These are phyloP conservation scores for Diadumene lineata DNA, from an alignment of 92 coral and sea anemone genomes.

Conservation along the genomic window DNA sequence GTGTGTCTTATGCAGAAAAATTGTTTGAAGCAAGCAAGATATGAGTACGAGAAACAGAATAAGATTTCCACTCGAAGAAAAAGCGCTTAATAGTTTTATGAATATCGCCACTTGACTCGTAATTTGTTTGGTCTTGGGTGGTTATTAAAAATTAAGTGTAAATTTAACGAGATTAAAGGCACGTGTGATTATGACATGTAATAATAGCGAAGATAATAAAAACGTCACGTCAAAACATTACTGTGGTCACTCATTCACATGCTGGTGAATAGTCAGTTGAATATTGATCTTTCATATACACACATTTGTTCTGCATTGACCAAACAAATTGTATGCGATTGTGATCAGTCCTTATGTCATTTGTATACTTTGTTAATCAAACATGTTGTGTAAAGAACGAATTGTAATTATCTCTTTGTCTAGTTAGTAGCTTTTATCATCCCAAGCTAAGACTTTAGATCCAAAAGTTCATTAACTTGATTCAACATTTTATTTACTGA, in stretches of 20 bases:
- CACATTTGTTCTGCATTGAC: neutral
- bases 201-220: neutral
- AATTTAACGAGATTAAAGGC: slow-evolving; percentile 1
- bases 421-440: too few species aligned
- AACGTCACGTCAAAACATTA: neutral
- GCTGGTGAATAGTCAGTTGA: neutral
- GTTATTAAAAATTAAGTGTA: neutral
- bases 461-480: too few species aligned
- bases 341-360: neutral
- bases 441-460: too few species aligned
- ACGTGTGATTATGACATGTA: slow-evolving; percentile 3
- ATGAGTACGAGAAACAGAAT: too few species aligned
- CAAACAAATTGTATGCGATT: neutral
- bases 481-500: too few species aligned
- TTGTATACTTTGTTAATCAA: too few species aligned
- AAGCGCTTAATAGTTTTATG: too few species aligned
- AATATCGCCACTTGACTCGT: neutral
- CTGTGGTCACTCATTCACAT: neutral
- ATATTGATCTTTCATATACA: neutral
- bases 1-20: too few species aligned
- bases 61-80: too few species aligned
- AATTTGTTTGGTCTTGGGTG: neutral
- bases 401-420: too few species aligned
- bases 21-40: too few species aligned
- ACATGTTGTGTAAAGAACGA: too few species aligned